Conservation (phyloP, 2,888 invertebrate genomes). For the Hirtodrosophila alboralis region DNA sequence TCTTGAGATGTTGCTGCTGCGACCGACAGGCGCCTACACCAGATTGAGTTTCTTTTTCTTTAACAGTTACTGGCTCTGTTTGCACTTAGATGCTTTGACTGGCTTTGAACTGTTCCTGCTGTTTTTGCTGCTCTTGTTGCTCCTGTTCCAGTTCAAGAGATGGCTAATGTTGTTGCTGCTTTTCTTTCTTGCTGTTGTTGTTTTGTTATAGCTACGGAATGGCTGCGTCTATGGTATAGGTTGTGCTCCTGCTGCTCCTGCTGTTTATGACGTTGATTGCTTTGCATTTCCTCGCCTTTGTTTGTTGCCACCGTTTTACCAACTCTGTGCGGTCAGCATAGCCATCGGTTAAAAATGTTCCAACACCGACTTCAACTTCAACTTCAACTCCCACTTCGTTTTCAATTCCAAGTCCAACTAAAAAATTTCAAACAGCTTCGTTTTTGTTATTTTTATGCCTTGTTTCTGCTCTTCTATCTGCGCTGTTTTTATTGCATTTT, state of each 20-base stretch:
- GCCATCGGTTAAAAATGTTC: slow-evolving; percentile 10
- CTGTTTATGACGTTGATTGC: slow-evolving; percentile 73
- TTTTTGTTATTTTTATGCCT: slow-evolving; percentile 7
- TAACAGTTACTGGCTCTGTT: slow-evolving; percentile 23
- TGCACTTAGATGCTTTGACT: slow-evolving; percentile 30
- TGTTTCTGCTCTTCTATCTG: slow-evolving; percentile 2
- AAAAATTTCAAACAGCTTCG: slow-evolving; percentile 11
- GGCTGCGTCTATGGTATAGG: slow-evolving; percentile 21
- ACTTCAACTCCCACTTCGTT: slow-evolving; percentile 13
- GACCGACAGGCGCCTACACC: slow-evolving; percentile 18
- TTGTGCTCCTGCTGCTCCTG: slow-evolving; percentile 30
- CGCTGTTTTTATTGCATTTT: slow-evolving; percentile 51
- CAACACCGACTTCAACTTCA: slow-evolving; percentile 2
- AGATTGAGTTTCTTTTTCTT: slow-evolving; percentile 32
- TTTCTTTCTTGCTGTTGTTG: too few relatives aligned
- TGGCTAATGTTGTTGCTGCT: slow-evolving; percentile 22
- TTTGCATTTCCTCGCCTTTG: slow-evolving; percentile 69
- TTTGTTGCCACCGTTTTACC: slow-evolving; percentile 28
- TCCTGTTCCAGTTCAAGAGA: background rate
- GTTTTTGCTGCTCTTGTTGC: slow-evolving; percentile 2
- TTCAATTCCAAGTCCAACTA: background rate
- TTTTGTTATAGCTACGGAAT: slow-evolving; percentile 15
- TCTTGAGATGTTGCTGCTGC: slow-evolving; percentile 52
- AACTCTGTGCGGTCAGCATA: slow-evolving; percentile 24
- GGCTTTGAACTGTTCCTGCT: slow-evolving; percentile 13